Conservation (phyloP, 2,797 vertebrate genomes). For the Acipenser transmontanus region DNA sequence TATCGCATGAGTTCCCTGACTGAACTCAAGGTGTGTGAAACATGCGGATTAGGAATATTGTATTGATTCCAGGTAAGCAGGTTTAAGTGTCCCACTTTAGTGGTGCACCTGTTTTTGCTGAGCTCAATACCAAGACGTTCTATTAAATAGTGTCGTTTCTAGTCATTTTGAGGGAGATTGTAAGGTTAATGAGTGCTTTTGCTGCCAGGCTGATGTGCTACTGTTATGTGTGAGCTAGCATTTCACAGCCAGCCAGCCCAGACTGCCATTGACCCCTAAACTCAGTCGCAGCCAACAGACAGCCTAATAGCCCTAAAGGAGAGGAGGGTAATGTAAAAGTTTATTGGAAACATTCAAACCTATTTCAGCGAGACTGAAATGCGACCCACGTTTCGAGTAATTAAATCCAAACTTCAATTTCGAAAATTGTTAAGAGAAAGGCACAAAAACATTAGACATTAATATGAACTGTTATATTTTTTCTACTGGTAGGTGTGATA, state of each 20-base stretch:
- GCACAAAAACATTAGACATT: constrained; percentile 35
- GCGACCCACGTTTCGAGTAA: constrained; percentile 41
- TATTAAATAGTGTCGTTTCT: too few relatives aligned
- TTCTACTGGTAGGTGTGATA: constrained; percentile 32
- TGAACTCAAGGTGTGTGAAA: too few relatives aligned
- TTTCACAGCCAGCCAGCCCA: constrained; percentile 8
- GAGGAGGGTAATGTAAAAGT: constrained; percentile 35
- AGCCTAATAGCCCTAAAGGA: constrained; percentile 27
- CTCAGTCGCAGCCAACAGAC: constrained; percentile 29
- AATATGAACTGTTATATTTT: constrained; percentile 45
- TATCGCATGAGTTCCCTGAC: too few relatives aligned
- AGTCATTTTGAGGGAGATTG: not conserved
- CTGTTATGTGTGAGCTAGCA: constrained; percentile 5
- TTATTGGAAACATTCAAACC: constrained; percentile 35
- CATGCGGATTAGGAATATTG: too few relatives aligned
- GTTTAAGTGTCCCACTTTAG: too few relatives aligned
- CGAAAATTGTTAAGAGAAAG: constrained; percentile 29
- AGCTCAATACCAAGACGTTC: too few relatives aligned
- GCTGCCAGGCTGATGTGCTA: not conserved
- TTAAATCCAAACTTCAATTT: constrained; percentile 43
- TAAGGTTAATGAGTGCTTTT: not conserved
- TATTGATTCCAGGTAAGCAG: too few relatives aligned
- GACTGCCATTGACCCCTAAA: constrained; percentile 23
- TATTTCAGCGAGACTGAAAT: constrained; percentile 52
- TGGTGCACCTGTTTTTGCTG: too few relatives aligned